phyloP scores from a whole-genome alignment of 2,888 invertebrate species.

The Chloromyia formosa region DNA sequence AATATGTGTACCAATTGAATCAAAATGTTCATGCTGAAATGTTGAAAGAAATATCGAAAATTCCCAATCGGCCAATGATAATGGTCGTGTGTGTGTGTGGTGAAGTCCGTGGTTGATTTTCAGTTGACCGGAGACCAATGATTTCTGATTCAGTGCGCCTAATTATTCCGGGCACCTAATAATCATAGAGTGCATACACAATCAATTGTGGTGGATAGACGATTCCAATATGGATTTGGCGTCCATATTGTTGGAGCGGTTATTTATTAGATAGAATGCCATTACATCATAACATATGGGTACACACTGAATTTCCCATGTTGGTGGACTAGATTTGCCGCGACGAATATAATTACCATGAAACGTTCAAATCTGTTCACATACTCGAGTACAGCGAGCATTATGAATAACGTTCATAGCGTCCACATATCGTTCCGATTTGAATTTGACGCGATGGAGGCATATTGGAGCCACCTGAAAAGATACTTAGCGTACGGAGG shows the following conservation, averaged over 20 bases:
- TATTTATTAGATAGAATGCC: constrained; percentile 9
- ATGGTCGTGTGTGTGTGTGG: too few species aligned
- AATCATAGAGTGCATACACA: constrained; percentile 40
- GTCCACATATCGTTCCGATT: too few species aligned
- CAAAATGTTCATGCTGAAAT: neutral
- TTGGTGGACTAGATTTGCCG: constrained; percentile 37
- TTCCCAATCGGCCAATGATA: constrained; percentile 17
- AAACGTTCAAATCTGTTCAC: constrained; percentile 34
- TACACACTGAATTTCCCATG: constrained; percentile 34
- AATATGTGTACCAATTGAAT: constrained; percentile 17
- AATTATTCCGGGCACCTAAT: constrained; percentile 43
- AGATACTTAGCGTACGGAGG: neutral
- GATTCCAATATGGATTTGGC: constrained; percentile 31
- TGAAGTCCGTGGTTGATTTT: neutral
- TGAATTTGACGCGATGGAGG: constrained; percentile 7
- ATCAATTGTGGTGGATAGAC: constrained; percentile 33
- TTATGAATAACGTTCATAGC: neutral
- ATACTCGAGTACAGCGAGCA: constrained; percentile 1
- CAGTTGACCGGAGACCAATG: constrained; percentile 41
- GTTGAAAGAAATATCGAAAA: constrained; percentile 32
- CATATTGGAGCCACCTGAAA: constrained; percentile 36
- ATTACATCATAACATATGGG: too few species aligned
- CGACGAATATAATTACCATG: constrained; percentile 42
- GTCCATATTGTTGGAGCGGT: constrained; percentile 29
- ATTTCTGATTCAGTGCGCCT: constrained; percentile 43